Base-by-base conservation (phyloP, 2,888 invertebrate species). In the Agriopis marginaria region DNA sequence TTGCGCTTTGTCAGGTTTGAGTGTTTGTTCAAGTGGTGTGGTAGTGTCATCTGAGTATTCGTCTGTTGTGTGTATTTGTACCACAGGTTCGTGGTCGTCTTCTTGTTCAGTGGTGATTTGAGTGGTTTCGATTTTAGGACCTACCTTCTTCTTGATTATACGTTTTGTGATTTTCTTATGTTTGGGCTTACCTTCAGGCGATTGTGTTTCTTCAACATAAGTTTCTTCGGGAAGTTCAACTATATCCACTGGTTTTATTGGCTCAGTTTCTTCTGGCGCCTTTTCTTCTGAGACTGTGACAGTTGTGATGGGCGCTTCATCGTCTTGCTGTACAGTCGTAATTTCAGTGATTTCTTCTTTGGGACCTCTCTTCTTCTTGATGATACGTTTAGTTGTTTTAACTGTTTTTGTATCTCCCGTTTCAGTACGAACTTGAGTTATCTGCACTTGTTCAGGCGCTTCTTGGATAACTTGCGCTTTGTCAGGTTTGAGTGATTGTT, bases 51-150 rank as follows among this genome's bases (percentile, higher is more conserved):
- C 68, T 32, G 70, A 75, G 14, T 70, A 73, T 65, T 79, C 75
- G 8, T 77, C 75, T 55, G 77, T 72, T 47, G 86, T 86, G 76
- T 85, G 80, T 59, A 75, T 53, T 9, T 74, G 58, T 1, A 71
- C 40, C 0, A 70, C 63, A 0, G 76, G 76, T 71, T 66, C 55
- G 42, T 67, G 14, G 59, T 76, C 64, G 23, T 75, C 75, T 42
- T 61, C 63, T 42, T 91, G 75, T 77, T 86, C 78, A 79, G 83
- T 87, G 74, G 88, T 89, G 17, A 76, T 75, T 62, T 75, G 54
- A 39, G 76, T 79, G 0, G 76, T 78, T 68, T 76, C 72, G 4
- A 75, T 17, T 14, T 73, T 78, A 3, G 79, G 86, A 53, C 85
- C 88, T 71, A 84, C 83, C 60, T 82, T 82, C 76, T 88, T 92